Conservation (phyloP, 2,113 vertebrate genomes). For the Pachycephala philippinensis region DNA sequence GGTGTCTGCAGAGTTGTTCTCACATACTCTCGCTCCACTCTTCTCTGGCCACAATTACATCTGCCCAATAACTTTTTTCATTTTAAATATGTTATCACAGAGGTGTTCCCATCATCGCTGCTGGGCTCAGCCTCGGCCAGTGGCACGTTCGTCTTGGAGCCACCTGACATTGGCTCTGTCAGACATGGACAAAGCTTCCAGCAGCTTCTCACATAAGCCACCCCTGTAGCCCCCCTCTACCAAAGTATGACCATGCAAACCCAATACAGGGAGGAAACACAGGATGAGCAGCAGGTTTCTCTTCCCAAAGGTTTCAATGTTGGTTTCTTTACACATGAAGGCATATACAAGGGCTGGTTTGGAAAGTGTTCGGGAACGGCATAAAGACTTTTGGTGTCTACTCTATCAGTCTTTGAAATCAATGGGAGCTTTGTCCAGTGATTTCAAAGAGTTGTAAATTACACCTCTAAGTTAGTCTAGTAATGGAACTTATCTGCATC, state of each 20-base stretch:
- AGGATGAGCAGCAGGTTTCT: not conserved
- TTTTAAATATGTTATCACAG: not conserved
- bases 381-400: not conserved
- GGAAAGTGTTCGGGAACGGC: not conserved
- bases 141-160: not conserved
- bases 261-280: not conserved
- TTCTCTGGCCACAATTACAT: not conserved
- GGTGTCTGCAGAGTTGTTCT: not conserved
- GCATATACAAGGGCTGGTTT: fast-evolving
- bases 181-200: not conserved
- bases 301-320: not conserved
- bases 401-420: not conserved
- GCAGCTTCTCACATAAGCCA: not conserved
- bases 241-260: not conserved
- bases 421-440: not conserved
- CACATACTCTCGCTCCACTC: too few relatives aligned
- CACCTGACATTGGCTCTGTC: not conserved
- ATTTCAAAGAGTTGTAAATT: not conserved
- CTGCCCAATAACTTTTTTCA: not conserved
- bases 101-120: fast-evolving
- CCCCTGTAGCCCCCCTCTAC: not conserved
- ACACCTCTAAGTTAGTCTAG: not conserved
- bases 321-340: not conserved
- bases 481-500: not conserved
- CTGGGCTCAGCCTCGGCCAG: not conserved